Evolutionary conservation across 2,888 invertebrate genomes (phyloP).

Genomic region (Leptinotarsa rubiginosa): DNA sequence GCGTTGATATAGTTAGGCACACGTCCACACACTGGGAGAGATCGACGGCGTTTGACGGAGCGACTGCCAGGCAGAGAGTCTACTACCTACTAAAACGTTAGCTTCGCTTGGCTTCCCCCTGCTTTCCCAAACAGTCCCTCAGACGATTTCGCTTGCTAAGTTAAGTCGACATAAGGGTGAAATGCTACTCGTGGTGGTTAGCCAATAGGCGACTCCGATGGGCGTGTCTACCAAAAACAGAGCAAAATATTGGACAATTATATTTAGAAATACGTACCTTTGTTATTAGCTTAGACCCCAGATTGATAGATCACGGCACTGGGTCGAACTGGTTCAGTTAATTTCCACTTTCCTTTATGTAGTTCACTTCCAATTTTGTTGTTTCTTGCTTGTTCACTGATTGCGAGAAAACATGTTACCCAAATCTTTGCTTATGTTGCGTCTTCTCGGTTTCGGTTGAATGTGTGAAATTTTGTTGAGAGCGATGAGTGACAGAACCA

Average conservation of each 20-base stretch:
- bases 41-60: slow-evolving; percentile 53
- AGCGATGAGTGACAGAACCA: slow-evolving; percentile 9
- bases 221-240: slow-evolving; percentile 62
- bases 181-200: slow-evolving; percentile 44
- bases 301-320: slow-evolving; percentile 49
- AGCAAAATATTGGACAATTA: slow-evolving; percentile 63
- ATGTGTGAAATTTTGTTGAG: slow-evolving; percentile 12
- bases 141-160: slow-evolving; percentile 46
- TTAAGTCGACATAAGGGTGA: slow-evolving; percentile 47
- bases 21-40: slow-evolving; percentile 53
- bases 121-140: slow-evolving; percentile 52
- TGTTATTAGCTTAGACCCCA: slow-evolving; percentile 50
- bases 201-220: slow-evolving; percentile 57
- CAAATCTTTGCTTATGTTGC: background rate
- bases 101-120: slow-evolving; percentile 41
- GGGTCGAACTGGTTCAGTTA: slow-evolving; percentile 34
- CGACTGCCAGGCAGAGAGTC: slow-evolving; percentile 34
- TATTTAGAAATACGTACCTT: slow-evolving; percentile 57
- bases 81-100: slow-evolving; percentile 48
- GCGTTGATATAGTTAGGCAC: slow-evolving; percentile 33
- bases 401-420: slow-evolving; percentile 9
- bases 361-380: slow-evolving; percentile 21
- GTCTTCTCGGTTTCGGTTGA: background rate
- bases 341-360: slow-evolving; percentile 12
- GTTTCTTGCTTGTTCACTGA: background rate